Percentiles rank a stretch among this genome's conserved stretches.
phyloP scores from a whole-genome alignment of 2,113 vertebrate genomes.

The Neotragus pygmaeus region DNA sequence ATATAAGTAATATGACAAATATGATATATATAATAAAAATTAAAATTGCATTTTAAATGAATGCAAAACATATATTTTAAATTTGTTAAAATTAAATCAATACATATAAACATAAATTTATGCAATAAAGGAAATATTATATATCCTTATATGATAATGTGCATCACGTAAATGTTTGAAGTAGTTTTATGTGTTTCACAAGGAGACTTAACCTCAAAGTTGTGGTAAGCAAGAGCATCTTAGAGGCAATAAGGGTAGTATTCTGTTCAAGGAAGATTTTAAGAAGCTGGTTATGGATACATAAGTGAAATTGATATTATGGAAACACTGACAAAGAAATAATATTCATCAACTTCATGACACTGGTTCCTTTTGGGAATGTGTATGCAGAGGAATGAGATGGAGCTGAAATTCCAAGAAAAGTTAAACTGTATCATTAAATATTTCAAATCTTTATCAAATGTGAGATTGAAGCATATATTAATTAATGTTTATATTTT shows the following conservation, averaged over 20 bases:
- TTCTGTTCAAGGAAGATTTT: not conserved
- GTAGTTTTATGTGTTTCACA: not conserved
- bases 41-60: not conserved
- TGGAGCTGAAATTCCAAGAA: not conserved
- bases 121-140: not conserved
- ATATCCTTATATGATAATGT: not conserved
- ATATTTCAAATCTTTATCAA: not conserved
- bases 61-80: not conserved
- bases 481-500: not conserved
- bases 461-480: not conserved
- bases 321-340: not conserved
- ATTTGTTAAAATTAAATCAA: not conserved
- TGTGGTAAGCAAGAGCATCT: not conserved
- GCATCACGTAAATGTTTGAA: not conserved
- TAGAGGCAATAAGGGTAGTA: not conserved
- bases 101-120: not conserved
- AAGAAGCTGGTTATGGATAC: not conserved
- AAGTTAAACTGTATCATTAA: not conserved
- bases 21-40: not conserved
- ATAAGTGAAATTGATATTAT: not conserved
- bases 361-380: not conserved
- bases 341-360: not conserved
- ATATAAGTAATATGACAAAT: not conserved
- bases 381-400: not conserved
- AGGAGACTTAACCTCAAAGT: not conserved